Base-by-base conservation (phyloP, 2,888 invertebrate species). In the Macropis europaea region DNA sequence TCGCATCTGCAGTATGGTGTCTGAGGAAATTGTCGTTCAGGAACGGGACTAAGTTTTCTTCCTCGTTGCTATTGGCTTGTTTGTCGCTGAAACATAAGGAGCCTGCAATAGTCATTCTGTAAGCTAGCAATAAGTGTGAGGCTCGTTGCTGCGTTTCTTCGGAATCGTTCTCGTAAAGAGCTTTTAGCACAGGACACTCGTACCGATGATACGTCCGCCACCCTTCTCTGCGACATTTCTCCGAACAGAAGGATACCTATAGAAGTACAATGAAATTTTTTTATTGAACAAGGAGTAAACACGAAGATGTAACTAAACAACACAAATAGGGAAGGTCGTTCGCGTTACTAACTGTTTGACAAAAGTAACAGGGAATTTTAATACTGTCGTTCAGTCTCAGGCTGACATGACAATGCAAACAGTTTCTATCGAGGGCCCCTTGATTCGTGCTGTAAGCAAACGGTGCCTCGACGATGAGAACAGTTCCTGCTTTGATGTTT, bases 211-310 rank as follows among this genome's bases (percentile, higher is more conserved):
- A 90, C 13, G 66, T 57, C 3, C 69, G 59, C 89, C 89, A 89
- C 2, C 90, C 86, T 40, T 81, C 73, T 19, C 71, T 68, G 24
- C 89, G 84, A 71, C 91, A 91, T 1, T 82, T 72, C 64, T 85
- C 85, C 13, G 88, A 87, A 68, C 91, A 91, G 73, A 87, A 91
- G 15, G 86, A 82, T 11, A 90, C 90, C 90, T 91, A 60, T 13
- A 62, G 71, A 64, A 70, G 26, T 40, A 36, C 17, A 42, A 15
- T 61, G n/a, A 11, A 22, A 9, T 32, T 45, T 30, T 73, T 22
- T 32, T 34, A 32, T 45, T 24, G 17, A 13, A 38, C 6, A 7
- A 45, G 19, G 22, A 34, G 6, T 22, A n/a, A 4, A 15, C 24
- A n/a, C 19, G 19, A 40, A 13, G 11, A 45, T 15, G 22, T 17